Percentiles rank a stretch among this genome's conserved stretches.
phyloP scores from a whole-genome alignment of 2,113 vertebrate genomes.

The Manacus vitellinus region DNA sequence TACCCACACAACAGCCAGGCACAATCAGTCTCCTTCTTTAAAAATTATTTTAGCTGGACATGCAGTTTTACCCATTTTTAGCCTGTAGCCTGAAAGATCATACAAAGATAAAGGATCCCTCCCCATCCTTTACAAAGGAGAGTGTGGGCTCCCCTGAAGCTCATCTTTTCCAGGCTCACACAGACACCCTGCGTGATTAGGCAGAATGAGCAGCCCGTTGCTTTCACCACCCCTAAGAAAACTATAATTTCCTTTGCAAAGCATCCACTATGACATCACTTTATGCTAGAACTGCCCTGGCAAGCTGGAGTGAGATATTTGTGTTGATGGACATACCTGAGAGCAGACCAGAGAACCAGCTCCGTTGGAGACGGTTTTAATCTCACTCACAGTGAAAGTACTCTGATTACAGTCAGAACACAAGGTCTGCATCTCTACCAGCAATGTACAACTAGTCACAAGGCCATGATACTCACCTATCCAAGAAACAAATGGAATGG shows the following conservation, averaged over 20 bases:
- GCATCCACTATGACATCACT: neutral
- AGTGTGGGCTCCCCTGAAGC: neutral
- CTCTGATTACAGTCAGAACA: neutral
- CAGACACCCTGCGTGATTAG: neutral
- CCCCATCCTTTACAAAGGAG: neutral
- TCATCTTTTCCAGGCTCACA: neutral
- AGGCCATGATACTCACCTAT: neutral
- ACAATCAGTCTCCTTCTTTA: neutral
- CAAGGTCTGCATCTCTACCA: neutral
- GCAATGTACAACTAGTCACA: neutral
- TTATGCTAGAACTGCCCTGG: neutral
- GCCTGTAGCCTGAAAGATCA: neutral
- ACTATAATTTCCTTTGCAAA: neutral
- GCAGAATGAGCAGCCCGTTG: neutral
- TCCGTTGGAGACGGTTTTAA: neutral
- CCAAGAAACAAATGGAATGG: neutral
- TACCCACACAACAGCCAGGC: neutral
- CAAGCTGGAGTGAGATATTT: neutral
- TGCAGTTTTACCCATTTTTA: neutral
- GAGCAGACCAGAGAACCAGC: neutral
- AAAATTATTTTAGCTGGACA: neutral
- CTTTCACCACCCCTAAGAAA: neutral
- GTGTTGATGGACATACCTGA: neutral
- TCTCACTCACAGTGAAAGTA: slow-evolving; percentile 5
- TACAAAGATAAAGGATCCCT: neutral